Evolutionary conservation across 2,888 invertebrate species (phyloP).

Genomic region (Eupithecia vulgata): DNA sequence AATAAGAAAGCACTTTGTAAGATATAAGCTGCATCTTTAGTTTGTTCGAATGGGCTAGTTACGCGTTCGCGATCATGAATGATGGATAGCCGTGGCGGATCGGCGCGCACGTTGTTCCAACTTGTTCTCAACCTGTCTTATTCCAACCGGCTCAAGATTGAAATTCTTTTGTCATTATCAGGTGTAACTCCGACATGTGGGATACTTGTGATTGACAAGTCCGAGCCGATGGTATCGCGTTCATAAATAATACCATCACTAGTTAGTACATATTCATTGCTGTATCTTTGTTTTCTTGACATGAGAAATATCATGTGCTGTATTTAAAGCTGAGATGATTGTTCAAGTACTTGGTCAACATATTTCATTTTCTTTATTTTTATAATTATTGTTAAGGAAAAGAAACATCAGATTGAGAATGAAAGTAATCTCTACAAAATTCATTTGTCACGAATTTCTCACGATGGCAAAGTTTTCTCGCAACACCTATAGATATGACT

Average conservation of each 20-base stretch:
- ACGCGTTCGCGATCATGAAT: slow-evolving; percentile 73
- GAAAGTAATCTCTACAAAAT: slow-evolving; percentile 23
- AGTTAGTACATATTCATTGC: slow-evolving; percentile 80
- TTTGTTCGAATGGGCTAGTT: slow-evolving; percentile 77
- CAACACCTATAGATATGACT: slow-evolving; percentile 13
- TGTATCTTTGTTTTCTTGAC: slow-evolving; percentile 52
- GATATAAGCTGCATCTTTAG: slow-evolving; percentile 58
- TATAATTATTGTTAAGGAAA: background rate
- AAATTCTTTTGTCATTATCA: slow-evolving; percentile 46
- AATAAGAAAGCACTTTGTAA: slow-evolving; percentile 51
- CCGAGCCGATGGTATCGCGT: slow-evolving; percentile 74
- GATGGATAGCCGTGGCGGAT: slow-evolving; percentile 80
- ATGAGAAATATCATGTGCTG: slow-evolving; percentile 20
- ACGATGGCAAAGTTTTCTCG: slow-evolving; percentile 23
- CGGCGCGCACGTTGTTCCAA: slow-evolving; percentile 57
- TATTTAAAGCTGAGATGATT: background rate
- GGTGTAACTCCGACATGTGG: slow-evolving; percentile 61
- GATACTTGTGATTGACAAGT: slow-evolving; percentile 79
- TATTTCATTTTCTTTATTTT: background rate
- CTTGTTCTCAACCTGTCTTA: slow-evolving; percentile 48
- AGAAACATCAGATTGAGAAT: slow-evolving; percentile 18
- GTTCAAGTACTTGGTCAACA: background rate
- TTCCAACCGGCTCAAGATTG: slow-evolving; percentile 51
- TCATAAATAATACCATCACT: slow-evolving; percentile 81
- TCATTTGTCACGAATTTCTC: slow-evolving; percentile 31